These are phyloP conservation scores for Magallana nippona DNA, from an alignment of 2,888 invertebrate species.

Conservation along the genomic window DNA sequence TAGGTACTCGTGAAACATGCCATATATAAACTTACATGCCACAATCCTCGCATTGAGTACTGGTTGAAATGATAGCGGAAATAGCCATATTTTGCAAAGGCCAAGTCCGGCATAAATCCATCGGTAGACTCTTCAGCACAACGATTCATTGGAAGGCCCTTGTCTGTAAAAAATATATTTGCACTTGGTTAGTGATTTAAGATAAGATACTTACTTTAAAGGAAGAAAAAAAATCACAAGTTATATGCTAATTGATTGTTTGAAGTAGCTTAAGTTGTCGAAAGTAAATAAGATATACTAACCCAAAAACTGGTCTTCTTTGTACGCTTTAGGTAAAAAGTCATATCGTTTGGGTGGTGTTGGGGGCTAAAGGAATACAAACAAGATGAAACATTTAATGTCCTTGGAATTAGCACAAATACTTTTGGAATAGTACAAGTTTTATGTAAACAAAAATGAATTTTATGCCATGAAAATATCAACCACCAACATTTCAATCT, in stretches of 20 bases:
- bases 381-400: too few species aligned
- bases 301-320: constrained; percentile 23
- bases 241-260: too few species aligned
- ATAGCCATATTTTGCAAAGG: background rate
- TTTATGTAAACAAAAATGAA: too few species aligned
- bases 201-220: too few species aligned
- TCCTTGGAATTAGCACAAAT: too few species aligned
- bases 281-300: background rate
- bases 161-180: background rate
- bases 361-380: background rate
- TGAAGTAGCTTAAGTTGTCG: too few species aligned
- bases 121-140: background rate
- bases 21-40: background rate
- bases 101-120: background rate
- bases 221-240: too few species aligned
- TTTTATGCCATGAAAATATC: too few species aligned
- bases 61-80: constrained; percentile 14
- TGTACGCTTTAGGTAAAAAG: constrained; percentile 1
- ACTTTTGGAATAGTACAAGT: too few species aligned
- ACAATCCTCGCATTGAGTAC: constrained; percentile 6
- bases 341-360: constrained; percentile 9
- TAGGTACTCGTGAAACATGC: too few species aligned
- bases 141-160: background rate
- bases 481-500: too few species aligned
- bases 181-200: too few species aligned